Evolutionary conservation across 2,797 vertebrate genomes (phyloP), one percentile per base, ranked within the genome.

Genomic region (Cercopithecus hamlyni): DNA sequence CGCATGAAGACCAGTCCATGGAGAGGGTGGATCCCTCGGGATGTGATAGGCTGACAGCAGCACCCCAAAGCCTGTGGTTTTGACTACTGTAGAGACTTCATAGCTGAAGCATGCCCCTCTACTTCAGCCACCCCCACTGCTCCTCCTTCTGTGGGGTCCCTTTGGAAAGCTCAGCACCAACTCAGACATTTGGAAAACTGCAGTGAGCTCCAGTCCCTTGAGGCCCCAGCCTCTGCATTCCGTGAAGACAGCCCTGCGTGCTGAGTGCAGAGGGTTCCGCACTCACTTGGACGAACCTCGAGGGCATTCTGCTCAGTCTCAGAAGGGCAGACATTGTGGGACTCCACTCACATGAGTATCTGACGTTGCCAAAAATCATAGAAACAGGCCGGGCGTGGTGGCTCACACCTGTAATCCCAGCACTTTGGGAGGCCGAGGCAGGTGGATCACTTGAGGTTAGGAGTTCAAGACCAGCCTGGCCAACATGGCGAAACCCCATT

Each of bases 141-240:
- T 20, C 10, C 41, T 50, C 20, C 41, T 92, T 48, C 36, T 41
- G 4, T 2, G 1, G 43, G 30, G 48, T 57, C 15, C 24, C 72
- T 52, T 17, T 11, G 30, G 43, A 50, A 77, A n/a, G 55, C n/a
- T 88, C 39, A 24, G 41, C 48, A 61, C 14, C 33, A 30, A 13
- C 1, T n/a, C 43, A 20, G 43, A 88, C 33, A 6, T 55, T 45
- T 67, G 45, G 11, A 75, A 84, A 70, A 43, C 73, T 20, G 41
- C 13, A 0, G 6, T 1, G 75, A 39, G 55, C 57, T 52, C 30
- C 22, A 24, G 75, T 14, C 24, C 9, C 1, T 6, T 4, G 17
- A 7, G 8, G n/a, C 17, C 4, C 5, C 1, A 10, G 27, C 43
- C 11, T 58, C 67, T 58, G n/a, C 11, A 0, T 4, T 1, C 43